phyloP scores from a whole-genome alignment of 2,888 invertebrate species.

The Pachydiplax longipennis region DNA sequence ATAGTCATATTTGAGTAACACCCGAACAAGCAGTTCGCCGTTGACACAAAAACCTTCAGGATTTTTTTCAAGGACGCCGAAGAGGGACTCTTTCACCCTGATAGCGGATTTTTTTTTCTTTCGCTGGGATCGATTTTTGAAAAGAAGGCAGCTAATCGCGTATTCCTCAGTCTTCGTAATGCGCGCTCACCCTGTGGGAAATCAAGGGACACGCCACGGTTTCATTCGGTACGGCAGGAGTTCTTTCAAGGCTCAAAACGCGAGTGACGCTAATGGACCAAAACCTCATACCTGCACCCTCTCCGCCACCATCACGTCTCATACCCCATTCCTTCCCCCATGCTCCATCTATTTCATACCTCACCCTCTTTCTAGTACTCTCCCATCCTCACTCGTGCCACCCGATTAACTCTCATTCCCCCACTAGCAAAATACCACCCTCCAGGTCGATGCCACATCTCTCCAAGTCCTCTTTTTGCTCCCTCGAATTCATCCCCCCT shows the following conservation, averaged over 20 bases:
- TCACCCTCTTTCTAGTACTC: neutral
- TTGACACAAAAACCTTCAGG: too few species aligned
- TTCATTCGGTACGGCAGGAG: neutral
- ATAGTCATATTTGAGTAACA: too few species aligned
- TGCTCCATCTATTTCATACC: neutral
- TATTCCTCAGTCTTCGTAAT: neutral
- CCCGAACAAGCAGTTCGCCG: too few species aligned
- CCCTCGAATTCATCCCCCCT: neutral
- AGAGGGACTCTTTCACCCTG: too few species aligned
- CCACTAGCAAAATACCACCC: neutral
- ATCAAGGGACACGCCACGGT: neutral
- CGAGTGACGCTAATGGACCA: neutral
- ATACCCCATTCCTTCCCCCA: neutral
- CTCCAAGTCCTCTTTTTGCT: neutral
- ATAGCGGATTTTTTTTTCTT: neutral
- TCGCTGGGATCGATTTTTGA: neutral
- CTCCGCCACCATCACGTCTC: neutral
- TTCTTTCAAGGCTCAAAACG: neutral
- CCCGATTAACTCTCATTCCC: neutral
- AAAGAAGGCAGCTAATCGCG: neutral
- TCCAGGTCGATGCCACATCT: neutral
- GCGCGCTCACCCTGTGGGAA: neutral
- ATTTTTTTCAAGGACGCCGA: too few species aligned
- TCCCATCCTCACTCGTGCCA: neutral
- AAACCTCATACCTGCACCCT: neutral